phyloP scores from a whole-genome alignment of 2,888 invertebrate genomes.

The Rhodophaea formosa region DNA sequence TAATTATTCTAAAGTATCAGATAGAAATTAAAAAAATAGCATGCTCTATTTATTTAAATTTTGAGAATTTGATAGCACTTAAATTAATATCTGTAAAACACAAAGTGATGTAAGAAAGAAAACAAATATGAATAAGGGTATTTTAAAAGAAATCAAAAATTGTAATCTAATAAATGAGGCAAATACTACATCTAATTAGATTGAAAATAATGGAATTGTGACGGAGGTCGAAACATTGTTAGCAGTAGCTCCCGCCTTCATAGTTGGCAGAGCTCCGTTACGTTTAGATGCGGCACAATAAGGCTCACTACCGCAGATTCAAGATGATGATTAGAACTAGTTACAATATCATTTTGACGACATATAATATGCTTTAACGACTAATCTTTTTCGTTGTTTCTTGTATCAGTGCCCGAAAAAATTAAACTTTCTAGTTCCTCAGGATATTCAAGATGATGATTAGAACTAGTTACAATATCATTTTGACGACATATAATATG shows the following conservation, averaged over 20 bases:
- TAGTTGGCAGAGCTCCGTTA: constrained; percentile 64
- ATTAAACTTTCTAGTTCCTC: too few relatives aligned
- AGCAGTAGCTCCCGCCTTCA: constrained; percentile 46
- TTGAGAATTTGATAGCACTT: too few relatives aligned
- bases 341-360: neutral
- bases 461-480: neutral
- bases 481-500: neutral
- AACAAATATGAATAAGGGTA: neutral
- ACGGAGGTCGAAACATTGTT: constrained; percentile 47
- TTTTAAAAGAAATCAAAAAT: neutral
- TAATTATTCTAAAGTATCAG: too few relatives aligned
- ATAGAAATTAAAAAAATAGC: neutral
- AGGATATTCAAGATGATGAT: constrained; percentile 31
- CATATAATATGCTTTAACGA: too few relatives aligned
- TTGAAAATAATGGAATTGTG: constrained; percentile 33
- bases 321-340: neutral
- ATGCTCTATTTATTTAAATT: too few relatives aligned
- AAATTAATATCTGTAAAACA: too few relatives aligned
- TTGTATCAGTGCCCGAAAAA: too few relatives aligned
- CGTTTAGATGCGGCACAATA: constrained; percentile 59
- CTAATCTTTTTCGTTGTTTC: too few relatives aligned
- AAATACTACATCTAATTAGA: constrained; percentile 27
- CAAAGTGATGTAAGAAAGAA: neutral
- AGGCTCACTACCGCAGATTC: constrained; percentile 48
- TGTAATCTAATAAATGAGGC: neutral